These are phyloP conservation scores for Aspidiotus rigidus DNA, from an alignment of 2,888 invertebrate genomes.

Conservation along the genomic window DNA sequence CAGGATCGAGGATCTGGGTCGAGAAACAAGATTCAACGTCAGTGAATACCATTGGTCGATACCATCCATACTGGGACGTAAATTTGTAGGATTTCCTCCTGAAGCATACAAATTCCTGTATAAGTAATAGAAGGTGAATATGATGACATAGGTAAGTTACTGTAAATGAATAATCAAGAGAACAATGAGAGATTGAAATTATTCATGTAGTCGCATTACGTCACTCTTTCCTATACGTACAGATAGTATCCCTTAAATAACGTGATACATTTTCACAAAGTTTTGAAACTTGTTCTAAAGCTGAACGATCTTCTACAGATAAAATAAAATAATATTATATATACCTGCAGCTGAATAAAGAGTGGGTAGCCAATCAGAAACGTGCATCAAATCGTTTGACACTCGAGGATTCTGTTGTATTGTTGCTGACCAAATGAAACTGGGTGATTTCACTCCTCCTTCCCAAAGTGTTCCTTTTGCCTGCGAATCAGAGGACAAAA, in stretches of 20 bases:
- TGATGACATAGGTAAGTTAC: no score
- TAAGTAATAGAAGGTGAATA: no score
- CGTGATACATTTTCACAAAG: no score
- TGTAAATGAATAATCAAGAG: no score
- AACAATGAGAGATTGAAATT: no score
- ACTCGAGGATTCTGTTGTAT: slow-evolving; percentile 50
- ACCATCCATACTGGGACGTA: slow-evolving; percentile 51
- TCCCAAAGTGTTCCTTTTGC: slow-evolving; percentile 63
- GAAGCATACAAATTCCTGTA: no score
- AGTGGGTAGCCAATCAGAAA: slow-evolving; percentile 63
- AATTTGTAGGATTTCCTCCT: slow-evolving; percentile 39
- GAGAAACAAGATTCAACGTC: slow-evolving; percentile 47
- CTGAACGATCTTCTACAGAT: no score
- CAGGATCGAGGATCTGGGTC: slow-evolving; percentile 53
- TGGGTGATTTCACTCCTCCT: slow-evolving; percentile 54
- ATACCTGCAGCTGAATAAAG: slow-evolving; percentile 53
- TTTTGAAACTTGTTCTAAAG: no score
- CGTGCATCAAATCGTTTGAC: slow-evolving; percentile 54
- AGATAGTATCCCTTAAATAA: no score
- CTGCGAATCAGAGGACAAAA: slow-evolving; percentile 41
- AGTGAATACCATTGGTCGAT: slow-evolving; percentile 60
- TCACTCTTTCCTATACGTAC: no score
- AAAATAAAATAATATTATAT: no score
- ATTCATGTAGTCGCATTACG: no score
- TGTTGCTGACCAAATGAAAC: slow-evolving; percentile 56